These are phyloP conservation scores for Diacarnus erythraeanus DNA, from an alignment of 37 sponge, comb jelly and placozoan genomes.

Conservation along the genomic window DNA sequence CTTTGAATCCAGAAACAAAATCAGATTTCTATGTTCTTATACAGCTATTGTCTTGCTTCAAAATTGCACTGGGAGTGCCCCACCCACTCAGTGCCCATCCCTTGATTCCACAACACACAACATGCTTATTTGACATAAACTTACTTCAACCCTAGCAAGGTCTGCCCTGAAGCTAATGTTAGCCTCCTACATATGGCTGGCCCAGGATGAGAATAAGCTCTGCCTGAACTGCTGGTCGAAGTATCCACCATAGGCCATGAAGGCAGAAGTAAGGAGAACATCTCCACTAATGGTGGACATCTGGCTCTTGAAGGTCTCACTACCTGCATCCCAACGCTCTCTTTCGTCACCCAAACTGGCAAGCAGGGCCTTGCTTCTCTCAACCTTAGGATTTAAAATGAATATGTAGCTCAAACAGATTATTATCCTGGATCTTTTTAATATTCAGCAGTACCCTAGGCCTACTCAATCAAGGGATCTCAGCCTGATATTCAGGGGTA, in stretches of 20 bases:
- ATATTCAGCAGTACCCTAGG: no score
- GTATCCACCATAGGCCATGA: slow-evolving; percentile 95
- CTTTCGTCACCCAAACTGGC: slow-evolving; percentile 76
- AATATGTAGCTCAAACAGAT: background rate
- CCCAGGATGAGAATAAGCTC: slow-evolving; percentile 82
- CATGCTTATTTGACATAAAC: no score
- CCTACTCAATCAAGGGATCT: no score
- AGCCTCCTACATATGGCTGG: slow-evolving; percentile 79
- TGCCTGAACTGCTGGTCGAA: slow-evolving; percentile 93
- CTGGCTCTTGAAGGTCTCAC: slow-evolving; percentile 89
- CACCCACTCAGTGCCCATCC: no score
- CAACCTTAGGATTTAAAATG: slow-evolving; percentile 51
- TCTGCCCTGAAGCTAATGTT: slow-evolving; percentile 76
- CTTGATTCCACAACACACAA: no score
- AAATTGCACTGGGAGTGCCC: no score
- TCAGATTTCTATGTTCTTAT: no score
- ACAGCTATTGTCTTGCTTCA: no score
- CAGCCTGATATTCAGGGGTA: no score
- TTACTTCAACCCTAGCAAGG: slow-evolving; percentile 87
- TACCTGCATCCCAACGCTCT: slow-evolving; percentile 88
- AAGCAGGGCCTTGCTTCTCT: slow-evolving; percentile 86
- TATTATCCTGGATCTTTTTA: no score
- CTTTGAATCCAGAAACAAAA: no score
- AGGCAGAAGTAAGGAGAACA: slow-evolving; percentile 91
- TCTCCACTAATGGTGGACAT: slow-evolving; percentile 97